Evolutionary conservation across 2,797 vertebrate species (phyloP), one percentile per base, ranked within the genome.

Genomic region (Arctocebus calabarensis): DNA sequence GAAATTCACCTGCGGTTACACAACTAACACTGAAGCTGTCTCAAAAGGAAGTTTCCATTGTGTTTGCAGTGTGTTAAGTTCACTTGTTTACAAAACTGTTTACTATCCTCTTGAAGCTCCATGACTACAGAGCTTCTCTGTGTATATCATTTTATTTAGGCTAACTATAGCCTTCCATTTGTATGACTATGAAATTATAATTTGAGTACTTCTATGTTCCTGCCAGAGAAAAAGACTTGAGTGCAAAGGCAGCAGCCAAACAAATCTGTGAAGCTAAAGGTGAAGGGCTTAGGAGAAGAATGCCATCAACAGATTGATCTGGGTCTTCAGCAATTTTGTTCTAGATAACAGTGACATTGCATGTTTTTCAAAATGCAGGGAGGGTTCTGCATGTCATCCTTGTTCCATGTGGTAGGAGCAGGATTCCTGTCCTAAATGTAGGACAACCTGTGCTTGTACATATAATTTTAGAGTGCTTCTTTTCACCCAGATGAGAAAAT

Each of bases 11-110:
- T 43, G 32, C 70, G 27, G 20, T 87, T 70, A 34, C 27, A 68
- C 25, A 87, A 34, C 57, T 34, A 91, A 90, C 37, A 79, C 29
- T 2, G 0, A 79, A 84, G 11, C 0, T 75, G 17, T 82, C 64
- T 94, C 32, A 22, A 81, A 66, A 91, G 25, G 84, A 83, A 84
- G 34, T 87, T 79, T 94, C 37, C 11, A 57, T 2, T 55, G 34
- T 71, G 20, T 82, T 78, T 86, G 9, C 40, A 62, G 43, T 62
- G 23, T 91, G 73, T 82, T 82, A 88, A 81, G 59, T 96, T 88
- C 29, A 29, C 43, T 87, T 62, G 57, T 55, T 93, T 68, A 61
- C 48, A 73, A 87, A 88, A 71, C 64, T 87, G 45, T 48, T 91
- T 74, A 14, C 66, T 61, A 34, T 48, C 45, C 40, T 40, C 45